Evolutionary conservation across 2,113 vertebrate species (phyloP).

Genomic region (Ifrita kowaldi): DNA sequence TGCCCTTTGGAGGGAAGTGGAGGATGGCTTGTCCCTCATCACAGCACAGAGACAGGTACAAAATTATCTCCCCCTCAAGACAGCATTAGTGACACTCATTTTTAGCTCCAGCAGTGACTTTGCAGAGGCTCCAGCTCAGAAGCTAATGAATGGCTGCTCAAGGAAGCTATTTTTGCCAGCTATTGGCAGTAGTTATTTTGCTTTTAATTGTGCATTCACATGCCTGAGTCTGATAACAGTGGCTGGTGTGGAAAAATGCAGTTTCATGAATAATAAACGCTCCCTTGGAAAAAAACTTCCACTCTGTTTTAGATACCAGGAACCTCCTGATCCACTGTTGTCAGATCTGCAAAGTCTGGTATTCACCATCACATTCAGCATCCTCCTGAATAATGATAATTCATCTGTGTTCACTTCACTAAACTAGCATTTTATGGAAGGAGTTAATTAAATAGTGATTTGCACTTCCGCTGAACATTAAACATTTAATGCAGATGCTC

Average conservation of each 20-base stretch:
- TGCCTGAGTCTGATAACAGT: neutral
- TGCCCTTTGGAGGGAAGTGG: neutral
- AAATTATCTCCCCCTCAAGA: neutral
- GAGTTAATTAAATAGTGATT: constrained; percentile 69
- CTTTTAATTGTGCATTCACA: neutral
- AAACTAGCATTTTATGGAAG: constrained; percentile 63
- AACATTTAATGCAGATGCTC: constrained; percentile 66
- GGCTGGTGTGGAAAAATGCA: neutral
- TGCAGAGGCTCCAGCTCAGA: neutral
- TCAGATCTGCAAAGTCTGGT: neutral
- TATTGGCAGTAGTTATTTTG: constrained; percentile 24
- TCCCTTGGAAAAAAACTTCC: neutral
- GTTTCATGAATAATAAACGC: constrained; percentile 2
- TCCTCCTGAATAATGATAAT: constrained; percentile 42
- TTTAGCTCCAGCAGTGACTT: neutral
- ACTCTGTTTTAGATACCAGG: neutral
- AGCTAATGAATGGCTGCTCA: neutral
- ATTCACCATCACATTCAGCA: neutral
- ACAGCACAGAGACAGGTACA: neutral
- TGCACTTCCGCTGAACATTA: constrained; percentile 62
- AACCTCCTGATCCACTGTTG: neutral
- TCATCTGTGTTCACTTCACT: constrained; percentile 60
- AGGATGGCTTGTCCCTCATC: neutral
- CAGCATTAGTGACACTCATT: neutral
- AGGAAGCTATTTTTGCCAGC: constrained; percentile 7